These are phyloP conservation scores for Oscheius onirici DNA, from an alignment of 2,888 invertebrate genomes.

Conservation along the genomic window DNA sequence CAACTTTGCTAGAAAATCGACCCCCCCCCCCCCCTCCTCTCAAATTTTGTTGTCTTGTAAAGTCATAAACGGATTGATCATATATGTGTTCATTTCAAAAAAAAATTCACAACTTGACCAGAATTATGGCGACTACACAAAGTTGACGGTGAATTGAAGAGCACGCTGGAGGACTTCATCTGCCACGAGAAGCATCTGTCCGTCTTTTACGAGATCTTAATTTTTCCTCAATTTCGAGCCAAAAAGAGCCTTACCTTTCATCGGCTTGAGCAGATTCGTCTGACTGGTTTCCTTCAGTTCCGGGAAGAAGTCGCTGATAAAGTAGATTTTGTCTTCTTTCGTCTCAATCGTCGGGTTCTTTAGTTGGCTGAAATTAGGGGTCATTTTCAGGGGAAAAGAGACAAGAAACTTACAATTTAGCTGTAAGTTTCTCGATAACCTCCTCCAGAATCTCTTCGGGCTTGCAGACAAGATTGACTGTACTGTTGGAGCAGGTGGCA, in stretches of 20 bases:
- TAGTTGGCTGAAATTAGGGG: slow-evolving; percentile 82
- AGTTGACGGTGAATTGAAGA: slow-evolving; percentile 72
- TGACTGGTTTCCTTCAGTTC: slow-evolving; percentile 90
- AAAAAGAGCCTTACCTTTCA: slow-evolving; percentile 75
- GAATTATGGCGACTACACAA: slow-evolving; percentile 33
- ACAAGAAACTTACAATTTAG: slow-evolving; percentile 77
- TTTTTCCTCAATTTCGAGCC: slow-evolving; percentile 19
- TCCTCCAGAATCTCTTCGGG: slow-evolving; percentile 80
- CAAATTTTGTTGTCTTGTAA: too few species aligned
- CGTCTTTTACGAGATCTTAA: slow-evolving; percentile 85
- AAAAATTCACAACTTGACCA: too few species aligned
- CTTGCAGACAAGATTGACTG: slow-evolving; percentile 70
- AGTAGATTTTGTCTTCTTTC: slow-evolving; percentile 88
- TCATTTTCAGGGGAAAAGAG: slow-evolving; percentile 2
- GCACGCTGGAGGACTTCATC: slow-evolving; percentile 85
- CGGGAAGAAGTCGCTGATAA: slow-evolving; percentile 82
- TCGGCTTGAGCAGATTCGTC: slow-evolving; percentile 86
- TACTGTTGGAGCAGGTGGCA: slow-evolving; percentile 80
- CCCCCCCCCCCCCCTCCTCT: too few species aligned
- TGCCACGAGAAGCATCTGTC: slow-evolving; percentile 87
- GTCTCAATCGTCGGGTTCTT: slow-evolving; percentile 84
- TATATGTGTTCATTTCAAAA: too few species aligned
- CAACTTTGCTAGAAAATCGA: too few species aligned
- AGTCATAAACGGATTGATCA: neutral
- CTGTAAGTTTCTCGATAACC: slow-evolving; percentile 83